Conservation (phyloP, 2,797 vertebrate genomes). For the Squalus acanthias region DNA sequence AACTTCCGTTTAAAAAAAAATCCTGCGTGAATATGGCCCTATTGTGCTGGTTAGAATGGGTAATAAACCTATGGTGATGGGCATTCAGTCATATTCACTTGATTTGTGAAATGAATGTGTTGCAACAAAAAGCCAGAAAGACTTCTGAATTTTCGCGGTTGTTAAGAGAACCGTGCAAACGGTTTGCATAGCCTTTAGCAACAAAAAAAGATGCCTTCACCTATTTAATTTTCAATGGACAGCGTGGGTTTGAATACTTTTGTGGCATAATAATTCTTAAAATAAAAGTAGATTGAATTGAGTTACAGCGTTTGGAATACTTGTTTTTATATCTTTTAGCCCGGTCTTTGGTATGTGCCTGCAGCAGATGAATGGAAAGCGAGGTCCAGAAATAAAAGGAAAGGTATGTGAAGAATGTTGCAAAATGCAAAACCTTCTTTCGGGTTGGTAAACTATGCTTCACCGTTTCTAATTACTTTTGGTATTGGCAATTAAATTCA, state of each 20-base stretch:
- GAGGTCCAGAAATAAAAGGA: neutral
- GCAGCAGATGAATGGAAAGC: constrained; percentile 18
- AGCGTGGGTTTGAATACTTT: neutral
- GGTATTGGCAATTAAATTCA: neutral
- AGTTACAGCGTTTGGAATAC: constrained; percentile 23
- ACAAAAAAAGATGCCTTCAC: neutral
- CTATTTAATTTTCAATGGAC: neutral
- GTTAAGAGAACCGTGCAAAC: neutral
- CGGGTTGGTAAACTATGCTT: neutral
- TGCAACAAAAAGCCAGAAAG: constrained; percentile 29
- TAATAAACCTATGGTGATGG: neutral
- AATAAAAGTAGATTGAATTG: constrained; percentile 22
- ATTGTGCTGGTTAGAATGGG: neutral
- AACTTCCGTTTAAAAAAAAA: neutral
- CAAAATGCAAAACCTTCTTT: constrained; percentile 20
- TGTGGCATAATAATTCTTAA: constrained; percentile 6
- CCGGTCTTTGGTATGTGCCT: neutral
- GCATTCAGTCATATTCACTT: constrained; percentile 5
- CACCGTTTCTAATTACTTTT: neutral
- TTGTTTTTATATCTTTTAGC: constrained; percentile 1
- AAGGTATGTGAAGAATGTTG: constrained; percentile 20
- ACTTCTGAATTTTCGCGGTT: constrained; percentile 23
- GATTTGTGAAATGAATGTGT: neutral
- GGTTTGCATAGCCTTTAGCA: neutral
- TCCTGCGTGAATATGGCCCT: neutral